Base-by-base conservation (phyloP, 2,888 invertebrate species). In the Acronicta psi region DNA sequence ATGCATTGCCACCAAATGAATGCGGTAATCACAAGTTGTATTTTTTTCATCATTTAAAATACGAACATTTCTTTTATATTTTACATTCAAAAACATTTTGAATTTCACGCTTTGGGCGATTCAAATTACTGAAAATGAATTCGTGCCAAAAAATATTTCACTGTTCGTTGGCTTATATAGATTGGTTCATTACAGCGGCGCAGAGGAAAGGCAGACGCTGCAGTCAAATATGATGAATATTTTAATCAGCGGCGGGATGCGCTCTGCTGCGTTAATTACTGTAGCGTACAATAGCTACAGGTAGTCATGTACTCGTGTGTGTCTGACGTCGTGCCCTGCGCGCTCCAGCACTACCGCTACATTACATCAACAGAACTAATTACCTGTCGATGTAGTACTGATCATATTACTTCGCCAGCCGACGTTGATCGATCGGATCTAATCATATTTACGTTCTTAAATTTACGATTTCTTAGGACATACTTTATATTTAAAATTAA, bases 121-220 rank as follows among this genome's bases (percentile, higher is more conserved):
- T 40, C 37, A 40, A 42, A 36, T 36, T 10, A 54, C 13, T 54
- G 16, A 8, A 52, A 14, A 45, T 14, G 9, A 40, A 53, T 41
- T 37, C n/a, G 34, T 14, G 17, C 16, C n/a, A 29, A 51, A 34
- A 37, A 41, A 16, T 9, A 10, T 36, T 16, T n/a, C 4, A 34
- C 10, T 37, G 6, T 5, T 25, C 25, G 16, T 10, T 16, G 14
- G 25, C 2, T 14, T 45, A 10, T 29, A 23, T 31, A 13, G 42
- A 34, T 34, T 8, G 29, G 9, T 65, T 42, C 29, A 65, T 61
- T 65, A 37, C 14, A 23, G 45, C 43, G 29, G 17, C 16, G 29
- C 29, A 40, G 17, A 13, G 13, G 34, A n/a, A n/a, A n/a, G n/a
- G n/a, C n/a, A n/a, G 34, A n/a, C n/a, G 34, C 34, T n/a, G 34